phyloP scores from a whole-genome alignment of 2,888 invertebrate genomes.

The Terebella lapidaria region DNA sequence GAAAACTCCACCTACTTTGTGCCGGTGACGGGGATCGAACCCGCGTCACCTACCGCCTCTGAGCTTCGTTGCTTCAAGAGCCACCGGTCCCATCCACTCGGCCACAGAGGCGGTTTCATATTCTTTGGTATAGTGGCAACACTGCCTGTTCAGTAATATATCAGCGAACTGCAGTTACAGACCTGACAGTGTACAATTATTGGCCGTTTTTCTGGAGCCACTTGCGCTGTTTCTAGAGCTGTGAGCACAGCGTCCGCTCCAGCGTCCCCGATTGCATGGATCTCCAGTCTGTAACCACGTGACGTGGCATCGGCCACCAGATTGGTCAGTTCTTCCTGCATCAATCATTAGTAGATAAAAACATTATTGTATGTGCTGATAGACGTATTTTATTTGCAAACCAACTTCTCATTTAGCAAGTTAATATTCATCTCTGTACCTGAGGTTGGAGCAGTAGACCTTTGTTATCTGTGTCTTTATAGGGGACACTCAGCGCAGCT shows the following conservation, averaged over 20 bases:
- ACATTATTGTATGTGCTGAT: no score
- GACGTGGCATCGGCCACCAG: constrained; percentile 9
- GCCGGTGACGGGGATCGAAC: no score
- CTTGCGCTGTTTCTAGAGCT: constrained; percentile 14
- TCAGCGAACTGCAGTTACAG: background rate
- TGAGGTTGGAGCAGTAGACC: constrained; percentile 17
- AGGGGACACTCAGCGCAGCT: constrained; percentile 26
- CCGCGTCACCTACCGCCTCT: no score
- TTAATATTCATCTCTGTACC: no score
- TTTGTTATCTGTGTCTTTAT: constrained; percentile 10
- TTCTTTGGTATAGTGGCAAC: no score
- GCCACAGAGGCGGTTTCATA: no score
- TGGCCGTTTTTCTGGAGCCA: constrained; percentile 19
- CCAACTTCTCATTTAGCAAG: no score
- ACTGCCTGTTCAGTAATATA: background rate
- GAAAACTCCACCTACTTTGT: no score
- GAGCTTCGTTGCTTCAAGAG: no score
- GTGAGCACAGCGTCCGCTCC: constrained; percentile 19
- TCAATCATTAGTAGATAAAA: no score
- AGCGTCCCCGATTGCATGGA: constrained; percentile 25
- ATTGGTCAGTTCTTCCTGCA: constrained; percentile 13
- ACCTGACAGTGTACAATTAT: constrained; percentile 27
- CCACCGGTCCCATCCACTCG: no score
- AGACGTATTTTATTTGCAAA: no score
- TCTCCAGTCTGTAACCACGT: constrained; percentile 21